Base-by-base conservation (phyloP, 2,113 vertebrate species). In the Syngnathus floridae region DNA sequence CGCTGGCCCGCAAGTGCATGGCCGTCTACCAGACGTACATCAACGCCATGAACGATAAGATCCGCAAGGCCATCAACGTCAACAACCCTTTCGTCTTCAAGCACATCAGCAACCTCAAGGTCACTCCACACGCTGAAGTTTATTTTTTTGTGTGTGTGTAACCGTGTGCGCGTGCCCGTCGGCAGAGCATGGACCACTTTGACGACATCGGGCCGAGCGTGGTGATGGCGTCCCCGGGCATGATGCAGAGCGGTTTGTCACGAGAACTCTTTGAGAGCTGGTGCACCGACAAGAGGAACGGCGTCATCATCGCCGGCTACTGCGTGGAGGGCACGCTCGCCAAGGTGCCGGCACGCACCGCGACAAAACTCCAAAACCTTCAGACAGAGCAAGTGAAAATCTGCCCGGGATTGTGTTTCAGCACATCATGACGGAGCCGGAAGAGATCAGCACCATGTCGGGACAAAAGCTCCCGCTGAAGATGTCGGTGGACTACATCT, bases 401-500 rank as follows among this genome's bases (percentile, higher is more conserved):
- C 26, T 45, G 43, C 7, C 6, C 7, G 7, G 3, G 2, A 2
- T 7, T 2, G 8, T 57, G 41, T 70, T 26, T 0, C 75, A 98
- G 95, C 95, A 98, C 78, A 97, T 98, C 84, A 98, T 98, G 95
- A 97, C 95, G 46, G 95, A 98, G 76, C 95, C 95, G 0, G 95
- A 98, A 77, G 95, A 98, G 85, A 96, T 98, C 85, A 91, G 92
- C 57, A 98, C 95, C 54, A 97, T 98, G 95, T 97, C 95, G 16
- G 95, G 95, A 6, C 95, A 97, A 84, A 98, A 98, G 67, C 88
- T 98, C 2, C 94, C 92, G 2, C 85, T 98, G 81, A 98, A 98
- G 88, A 98, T 98, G 95, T 98, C 95, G 1, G 95, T 97, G 77
- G 95, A 98, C 84, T 98, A 98, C 88, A 98, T 97, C 84, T 97